Evolutionary conservation across 2,888 invertebrate species (phyloP), one percentile per base, ranked within the genome.

Genomic region (Crepidodera aurea): DNA sequence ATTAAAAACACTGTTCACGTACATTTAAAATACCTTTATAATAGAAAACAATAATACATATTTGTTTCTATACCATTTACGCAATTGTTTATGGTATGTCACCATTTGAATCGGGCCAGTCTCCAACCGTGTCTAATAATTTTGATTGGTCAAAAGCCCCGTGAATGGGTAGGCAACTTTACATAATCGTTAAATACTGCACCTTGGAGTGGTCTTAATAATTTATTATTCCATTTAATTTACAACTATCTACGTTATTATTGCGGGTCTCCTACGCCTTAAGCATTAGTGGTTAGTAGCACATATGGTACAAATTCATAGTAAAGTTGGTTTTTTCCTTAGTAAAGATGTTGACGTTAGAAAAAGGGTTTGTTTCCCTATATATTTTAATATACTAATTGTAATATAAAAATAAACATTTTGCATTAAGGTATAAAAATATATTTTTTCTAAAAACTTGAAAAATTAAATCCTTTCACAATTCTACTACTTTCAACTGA

Each of bases 1-100:
- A 71, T 70, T 68, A 71, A 71, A 70, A 71, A 69, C 34, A 34
- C 10, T 34, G 34, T 42, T 10, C 8, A 7, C 40, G 15, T 7
- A 40, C 1, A 40, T 40, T 22, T 22, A 22, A 22, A 22, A 22
- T 22, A 22, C 22, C 22, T 22, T 2, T 6, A 22, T 22, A 22
- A 22, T 6, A 4, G 6, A 2, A 6, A 22, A 2, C 6, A 22
- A 2, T 2, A 22, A 32, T n/a, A 32, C 32, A 32, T n/a, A 32
- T 32, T 32, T 32, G 13, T 13, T 34, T 34, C 34, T 34, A n/a
- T n/a, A 51, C 40, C 40, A 32, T 57, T 57, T 16, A 39, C 2
- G 37, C 27, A 39, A 48, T n/a, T 37, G 48, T 57, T 48, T 48
- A 48, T 57, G 10, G 29, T 57, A 48, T 57, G 48, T 57, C 57